Evolutionary conservation across 2,888 invertebrate genomes (phyloP).

Genomic region (Troilus luridus): DNA sequence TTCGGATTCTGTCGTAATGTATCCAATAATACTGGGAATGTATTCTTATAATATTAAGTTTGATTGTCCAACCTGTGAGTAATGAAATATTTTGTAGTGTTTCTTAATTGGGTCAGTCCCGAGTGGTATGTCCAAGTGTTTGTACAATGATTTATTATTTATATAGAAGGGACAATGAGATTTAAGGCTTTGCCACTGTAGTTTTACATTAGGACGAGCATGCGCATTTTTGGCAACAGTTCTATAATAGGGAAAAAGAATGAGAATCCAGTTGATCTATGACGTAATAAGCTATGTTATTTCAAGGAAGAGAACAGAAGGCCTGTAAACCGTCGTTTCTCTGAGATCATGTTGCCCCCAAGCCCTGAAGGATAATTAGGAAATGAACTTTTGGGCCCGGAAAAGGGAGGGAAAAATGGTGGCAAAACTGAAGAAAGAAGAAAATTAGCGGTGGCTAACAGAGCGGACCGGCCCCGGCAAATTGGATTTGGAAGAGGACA

Average conservation of each 20-base stretch:
- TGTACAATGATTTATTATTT: no score
- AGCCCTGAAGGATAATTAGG: background rate
- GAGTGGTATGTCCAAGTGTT: no score
- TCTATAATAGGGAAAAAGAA: background rate
- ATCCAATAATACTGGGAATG: no score
- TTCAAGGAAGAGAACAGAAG: background rate
- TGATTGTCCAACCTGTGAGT: no score
- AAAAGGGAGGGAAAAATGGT: slow-evolving; percentile 15
- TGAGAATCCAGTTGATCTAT: background rate
- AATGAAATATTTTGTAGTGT: no score
- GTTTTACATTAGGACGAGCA: no score
- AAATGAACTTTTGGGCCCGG: slow-evolving; percentile 1
- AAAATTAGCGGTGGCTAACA: slow-evolving; percentile 40
- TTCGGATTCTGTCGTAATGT: no score
- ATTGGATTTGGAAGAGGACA: slow-evolving; percentile 34
- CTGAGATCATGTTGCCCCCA: background rate
- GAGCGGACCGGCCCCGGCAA: slow-evolving; percentile 22
- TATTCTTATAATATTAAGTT: no score
- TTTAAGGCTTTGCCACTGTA: no score
- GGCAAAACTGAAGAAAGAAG: slow-evolving; percentile 34
- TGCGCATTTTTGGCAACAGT: no score
- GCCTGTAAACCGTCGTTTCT: background rate
- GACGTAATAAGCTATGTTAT: background rate
- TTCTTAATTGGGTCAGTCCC: no score
- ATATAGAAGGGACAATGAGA: no score